These are phyloP conservation scores for Leptinotarsa defecta DNA, from an alignment of 1,140 invertebrate species.

Conservation along the genomic window DNA sequence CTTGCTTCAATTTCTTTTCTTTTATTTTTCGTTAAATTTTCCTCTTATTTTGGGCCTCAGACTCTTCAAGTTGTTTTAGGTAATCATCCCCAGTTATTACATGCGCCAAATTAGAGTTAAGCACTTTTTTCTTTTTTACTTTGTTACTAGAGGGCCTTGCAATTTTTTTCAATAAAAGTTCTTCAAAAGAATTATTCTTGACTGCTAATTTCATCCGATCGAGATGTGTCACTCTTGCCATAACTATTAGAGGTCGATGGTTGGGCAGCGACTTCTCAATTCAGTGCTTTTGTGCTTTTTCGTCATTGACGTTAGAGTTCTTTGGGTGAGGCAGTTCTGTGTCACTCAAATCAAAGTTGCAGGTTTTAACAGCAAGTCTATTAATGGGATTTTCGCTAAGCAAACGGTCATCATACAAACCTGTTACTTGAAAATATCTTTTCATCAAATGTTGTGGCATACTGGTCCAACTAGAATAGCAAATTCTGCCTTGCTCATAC, in stretches of 20 bases:
- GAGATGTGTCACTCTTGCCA: background rate
- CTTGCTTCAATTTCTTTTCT: background rate
- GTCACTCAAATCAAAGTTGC: background rate
- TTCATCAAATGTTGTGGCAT: background rate
- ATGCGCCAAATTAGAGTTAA: background rate
- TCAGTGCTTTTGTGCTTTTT: no score
- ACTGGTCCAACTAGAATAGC: background rate
- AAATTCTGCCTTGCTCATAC: background rate
- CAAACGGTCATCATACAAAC: background rate
- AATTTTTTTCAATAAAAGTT: background rate
- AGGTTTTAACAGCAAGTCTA: background rate
- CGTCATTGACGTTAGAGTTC: no score
- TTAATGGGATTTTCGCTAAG: background rate
- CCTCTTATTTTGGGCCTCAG: background rate
- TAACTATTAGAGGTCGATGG: background rate
- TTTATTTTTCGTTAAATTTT: background rate
- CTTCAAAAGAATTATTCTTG: background rate
- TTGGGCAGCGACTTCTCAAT: background rate
- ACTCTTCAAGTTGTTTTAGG: background rate
- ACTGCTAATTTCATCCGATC: background rate
- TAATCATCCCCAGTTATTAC: background rate
- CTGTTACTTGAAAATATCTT: background rate
- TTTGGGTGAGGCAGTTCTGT: background rate
- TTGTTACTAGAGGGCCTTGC: background rate
- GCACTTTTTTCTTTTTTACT: background rate